Base-by-base conservation (phyloP, 2,888 invertebrate species). In the Argynnis bischoffii region DNA sequence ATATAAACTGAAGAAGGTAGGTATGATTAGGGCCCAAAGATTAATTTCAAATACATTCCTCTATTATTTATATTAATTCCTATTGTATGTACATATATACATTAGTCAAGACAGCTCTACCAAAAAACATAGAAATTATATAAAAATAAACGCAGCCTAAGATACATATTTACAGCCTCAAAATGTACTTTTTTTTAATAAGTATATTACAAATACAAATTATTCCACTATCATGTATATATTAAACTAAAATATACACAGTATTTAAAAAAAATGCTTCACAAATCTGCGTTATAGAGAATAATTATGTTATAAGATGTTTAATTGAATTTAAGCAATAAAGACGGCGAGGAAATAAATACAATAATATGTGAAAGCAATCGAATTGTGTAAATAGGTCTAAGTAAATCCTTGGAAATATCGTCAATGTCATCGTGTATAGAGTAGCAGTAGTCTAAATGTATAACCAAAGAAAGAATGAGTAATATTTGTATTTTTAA, bases 281-380 rank as follows among this genome's bases (percentile, higher is more conserved):
- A 41, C 13, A 14, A 48, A 48, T 59, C 6, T 48, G 26, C 31
- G 31, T 35, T 15, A 5, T 55, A n/a, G 11, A n/a, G 31, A 41
- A 21, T 26, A 47, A 26, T 47, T 47, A 60, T 35, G 26, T 54
- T 18, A 8, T 55, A 55, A 55, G 14, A 46, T 18, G 35, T 55
- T 13, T 55, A 50, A 35, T 63, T 67, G 26, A 55, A 47, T 16
- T 53, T 56, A 48, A 70, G 69, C 67, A 70, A 70, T 67, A 70
- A 64, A 55, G 13, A 16, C 64, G 55, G 60, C 48, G 47, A 55
- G 21, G 55, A 47, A 48, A 61, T 60, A 61, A 48, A 16, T 61
- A 66, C 66, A 66, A 66, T 66, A 66, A 66, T 35, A 60, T 15
- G 54, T 48, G 54, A 55, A 67, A 69, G 69, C 69, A 67, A 69